Percentiles rank a stretch among this genome's conserved stretches.
These are phyloP conservation scores for Bugulina stolonifera DNA, from an alignment of 2,888 invertebrate genomes.

Conservation along the genomic window DNA sequence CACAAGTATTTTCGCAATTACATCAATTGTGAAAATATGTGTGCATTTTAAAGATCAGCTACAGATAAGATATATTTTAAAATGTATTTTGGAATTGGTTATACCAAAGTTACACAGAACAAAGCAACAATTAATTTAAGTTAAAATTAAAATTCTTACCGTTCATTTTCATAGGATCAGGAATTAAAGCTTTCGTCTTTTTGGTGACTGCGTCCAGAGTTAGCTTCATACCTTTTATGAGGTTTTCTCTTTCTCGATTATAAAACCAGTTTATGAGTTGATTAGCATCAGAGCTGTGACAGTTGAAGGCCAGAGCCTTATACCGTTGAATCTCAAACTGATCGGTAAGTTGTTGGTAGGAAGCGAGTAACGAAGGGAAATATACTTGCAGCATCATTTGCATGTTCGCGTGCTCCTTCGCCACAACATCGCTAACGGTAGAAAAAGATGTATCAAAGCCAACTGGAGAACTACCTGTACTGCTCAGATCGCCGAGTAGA, in stretches of 20 bases:
- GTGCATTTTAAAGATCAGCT: no score
- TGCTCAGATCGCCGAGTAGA: conserved; percentile 36
- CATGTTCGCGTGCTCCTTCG: background rate
- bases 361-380: background rate
- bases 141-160: background rate
- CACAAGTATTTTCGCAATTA: no score
- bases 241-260: conserved; percentile 34
- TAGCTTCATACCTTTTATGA: conserved; percentile 10
- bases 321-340: conserved; percentile 36
- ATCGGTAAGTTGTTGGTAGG: conserved; percentile 28
- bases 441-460: background rate
- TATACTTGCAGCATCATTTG: conserved; percentile 8
- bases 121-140: no score
- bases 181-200: background rate
- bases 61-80: no score
- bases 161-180: background rate
- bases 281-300: conserved; percentile 31
- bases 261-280: conserved; percentile 34
- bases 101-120: no score
- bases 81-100: no score
- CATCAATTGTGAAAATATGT: no score
- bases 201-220: conserved; percentile 6
- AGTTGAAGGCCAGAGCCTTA: conserved; percentile 34
- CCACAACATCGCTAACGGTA: background rate
- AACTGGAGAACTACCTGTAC: conserved; percentile 20